phyloP scores from a whole-genome alignment of 2,888 invertebrate species.

The Spisula subtruncata region DNA sequence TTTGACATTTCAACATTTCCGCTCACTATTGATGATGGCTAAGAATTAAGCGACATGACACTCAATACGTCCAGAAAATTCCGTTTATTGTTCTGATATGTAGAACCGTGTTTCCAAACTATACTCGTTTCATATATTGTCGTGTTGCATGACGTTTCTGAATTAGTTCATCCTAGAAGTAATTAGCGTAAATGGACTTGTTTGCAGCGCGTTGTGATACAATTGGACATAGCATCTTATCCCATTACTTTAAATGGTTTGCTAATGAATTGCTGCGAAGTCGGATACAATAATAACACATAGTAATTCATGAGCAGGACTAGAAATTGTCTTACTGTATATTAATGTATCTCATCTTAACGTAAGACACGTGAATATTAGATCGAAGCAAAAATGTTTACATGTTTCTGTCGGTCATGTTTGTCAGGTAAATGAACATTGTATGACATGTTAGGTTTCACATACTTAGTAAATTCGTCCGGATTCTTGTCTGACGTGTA shows the following conservation, averaged over 20 bases:
- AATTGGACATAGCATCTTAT: background rate
- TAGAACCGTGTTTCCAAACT: background rate
- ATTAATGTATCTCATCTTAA: background rate
- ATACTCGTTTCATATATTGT: background rate
- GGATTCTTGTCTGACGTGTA: too few relatives aligned
- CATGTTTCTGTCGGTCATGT: too few relatives aligned
- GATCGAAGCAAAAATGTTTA: too few relatives aligned
- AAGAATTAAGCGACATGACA: background rate
- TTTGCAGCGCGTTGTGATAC: background rate
- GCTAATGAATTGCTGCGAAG: conserved; percentile 1
- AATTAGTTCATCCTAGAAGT: background rate
- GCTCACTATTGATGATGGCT: background rate
- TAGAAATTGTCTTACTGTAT: too few relatives aligned
- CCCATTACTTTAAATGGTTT: background rate
- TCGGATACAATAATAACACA: background rate
- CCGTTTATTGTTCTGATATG: background rate
- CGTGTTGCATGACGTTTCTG: background rate
- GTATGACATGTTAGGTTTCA: too few relatives aligned
- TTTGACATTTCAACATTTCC: background rate
- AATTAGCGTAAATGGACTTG: background rate
- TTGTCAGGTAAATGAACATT: too few relatives aligned
- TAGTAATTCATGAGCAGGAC: too few relatives aligned
- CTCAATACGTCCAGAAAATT: background rate
- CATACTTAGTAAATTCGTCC: too few relatives aligned
- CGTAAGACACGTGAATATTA: too few relatives aligned